Percentiles rank a stretch among this genome's conserved stretches.
These are phyloP conservation scores for Adela reaumurella DNA, from an alignment of 2,888 invertebrate genomes.

Conservation along the genomic window DNA sequence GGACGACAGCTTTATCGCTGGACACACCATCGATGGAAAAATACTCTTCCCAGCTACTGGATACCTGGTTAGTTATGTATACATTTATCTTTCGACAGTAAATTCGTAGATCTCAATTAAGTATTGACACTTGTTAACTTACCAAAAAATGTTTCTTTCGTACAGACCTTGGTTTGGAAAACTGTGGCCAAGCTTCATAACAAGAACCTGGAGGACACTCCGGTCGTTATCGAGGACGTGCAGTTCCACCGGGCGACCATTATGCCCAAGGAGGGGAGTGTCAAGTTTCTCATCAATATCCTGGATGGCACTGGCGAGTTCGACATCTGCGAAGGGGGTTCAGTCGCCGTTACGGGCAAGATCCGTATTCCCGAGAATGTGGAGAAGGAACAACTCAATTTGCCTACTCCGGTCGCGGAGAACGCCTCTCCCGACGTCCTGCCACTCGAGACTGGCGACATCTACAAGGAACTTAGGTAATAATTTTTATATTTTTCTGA, in stretches of 20 bases:
- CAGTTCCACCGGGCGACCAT: slow-evolving; percentile 93
- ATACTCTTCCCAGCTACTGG: slow-evolving; percentile 94
- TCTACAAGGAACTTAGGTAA: slow-evolving; percentile 76
- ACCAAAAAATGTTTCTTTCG: slow-evolving; percentile 5
- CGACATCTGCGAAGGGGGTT: slow-evolving; percentile 85
- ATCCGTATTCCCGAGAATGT: slow-evolving; percentile 65
- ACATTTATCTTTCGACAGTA: too few relatives aligned
- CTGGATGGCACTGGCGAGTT: slow-evolving; percentile 81
- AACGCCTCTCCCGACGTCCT: slow-evolving; percentile 41
- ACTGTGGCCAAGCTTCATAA: slow-evolving; percentile 78
- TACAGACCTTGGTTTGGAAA: slow-evolving; percentile 76
- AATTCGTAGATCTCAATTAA: too few relatives aligned
- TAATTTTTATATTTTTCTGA: too few relatives aligned
- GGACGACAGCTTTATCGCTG: slow-evolving; percentile 70
- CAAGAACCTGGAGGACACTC: slow-evolving; percentile 69
- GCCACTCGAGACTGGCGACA: slow-evolving; percentile 61
- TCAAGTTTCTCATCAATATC: slow-evolving; percentile 79
- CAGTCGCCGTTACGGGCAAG: slow-evolving; percentile 76
- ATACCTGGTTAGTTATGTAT: slow-evolving; percentile 73
- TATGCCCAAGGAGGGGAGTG: slow-evolving; percentile 75
- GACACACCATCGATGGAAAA: slow-evolving; percentile 92
- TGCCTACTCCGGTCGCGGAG: slow-evolving; percentile 33
- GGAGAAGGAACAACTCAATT: slow-evolving; percentile 58
- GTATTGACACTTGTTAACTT: too few relatives aligned
- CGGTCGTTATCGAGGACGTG: slow-evolving; percentile 86